Base-by-base conservation (phyloP, 2,797 vertebrate genomes). In the Lithobates pipiens region DNA sequence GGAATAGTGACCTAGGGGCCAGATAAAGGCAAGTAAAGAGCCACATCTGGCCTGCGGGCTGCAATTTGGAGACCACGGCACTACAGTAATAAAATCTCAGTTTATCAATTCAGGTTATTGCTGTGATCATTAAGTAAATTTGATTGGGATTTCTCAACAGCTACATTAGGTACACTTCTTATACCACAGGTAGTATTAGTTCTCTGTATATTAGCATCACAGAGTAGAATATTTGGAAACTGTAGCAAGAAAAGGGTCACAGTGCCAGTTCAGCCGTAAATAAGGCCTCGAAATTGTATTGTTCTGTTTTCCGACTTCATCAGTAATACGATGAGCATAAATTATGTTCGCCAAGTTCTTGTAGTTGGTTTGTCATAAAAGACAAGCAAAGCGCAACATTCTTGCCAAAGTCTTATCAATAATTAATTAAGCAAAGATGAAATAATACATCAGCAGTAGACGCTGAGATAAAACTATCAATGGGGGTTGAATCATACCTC, bases 371-470 rank as follows among this genome's bases (percentile, higher is more conserved):
- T 65, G 29, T 74, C n/a, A 75, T 82, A 27, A 74, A 82, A 73
- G n/a, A 42, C 23, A 82, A 74, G 54, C 61, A 44, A 67, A 23
- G 42, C 72, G 25, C n/a, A 39, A 67, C 10, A 27, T 73, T 42
- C 10, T 72, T 68, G 80, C 80, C 72, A 82, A 76, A 36, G 75
- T 18, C 29, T 32, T 50, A 76, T 83, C 81, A 76, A 83, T 82
- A 82, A 67, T 75, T 76, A 46, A 75, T 76, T 74, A 83, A 75
- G 29, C 65, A 68, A 75, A 75, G 72, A 83, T 83, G 54, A 42
- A 83, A 76, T 67, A 32, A 75, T 65, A 32, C 23, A 50, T 75
- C 27, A 67, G 36, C 50, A 69, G 77, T 13, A 21, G 50, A 6
- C 50, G 18, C 50, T 21, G 36, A 42, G 81, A 67, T 42, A 63